Evolutionary conservation across 2,113 vertebrate genomes (phyloP).

Genomic region (Mustela nigripes): DNA sequence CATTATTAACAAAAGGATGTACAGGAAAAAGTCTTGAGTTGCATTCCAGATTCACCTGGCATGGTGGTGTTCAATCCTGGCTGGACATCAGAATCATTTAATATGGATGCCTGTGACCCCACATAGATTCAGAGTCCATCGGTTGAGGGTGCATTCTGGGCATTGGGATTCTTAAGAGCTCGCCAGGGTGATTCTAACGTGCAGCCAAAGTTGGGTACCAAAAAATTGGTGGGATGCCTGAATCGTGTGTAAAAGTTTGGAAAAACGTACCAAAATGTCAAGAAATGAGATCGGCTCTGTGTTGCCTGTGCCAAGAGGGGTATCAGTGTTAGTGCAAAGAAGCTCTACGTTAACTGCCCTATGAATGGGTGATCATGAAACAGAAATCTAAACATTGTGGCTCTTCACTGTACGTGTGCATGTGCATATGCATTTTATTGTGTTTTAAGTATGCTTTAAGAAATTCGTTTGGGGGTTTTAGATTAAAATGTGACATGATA

Average conservation of each 20-base stretch:
- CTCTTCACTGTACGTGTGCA: background rate
- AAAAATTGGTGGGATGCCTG: background rate
- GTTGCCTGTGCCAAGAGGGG: background rate
- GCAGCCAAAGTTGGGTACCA: background rate
- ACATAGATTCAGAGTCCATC: background rate
- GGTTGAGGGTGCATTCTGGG: background rate
- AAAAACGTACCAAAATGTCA: background rate
- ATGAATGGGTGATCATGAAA: background rate
- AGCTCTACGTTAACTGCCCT: background rate
- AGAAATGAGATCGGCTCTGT: background rate
- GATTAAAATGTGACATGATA: background rate
- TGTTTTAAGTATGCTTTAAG: background rate
- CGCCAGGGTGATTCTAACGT: background rate
- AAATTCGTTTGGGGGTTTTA: background rate
- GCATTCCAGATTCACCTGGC: background rate
- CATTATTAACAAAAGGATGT: conserved; percentile 28
- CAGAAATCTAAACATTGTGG: background rate
- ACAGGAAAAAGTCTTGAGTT: background rate
- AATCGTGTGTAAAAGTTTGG: background rate
- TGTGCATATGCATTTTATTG: background rate
- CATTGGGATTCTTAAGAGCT: background rate
- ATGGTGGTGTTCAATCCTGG: background rate
- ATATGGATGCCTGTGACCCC: background rate
- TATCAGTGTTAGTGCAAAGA: background rate
- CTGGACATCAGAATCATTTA: background rate